Evolutionary conservation across 2,888 invertebrate genomes (phyloP).

Genomic region (Dryocosmus kuriphilus): DNA sequence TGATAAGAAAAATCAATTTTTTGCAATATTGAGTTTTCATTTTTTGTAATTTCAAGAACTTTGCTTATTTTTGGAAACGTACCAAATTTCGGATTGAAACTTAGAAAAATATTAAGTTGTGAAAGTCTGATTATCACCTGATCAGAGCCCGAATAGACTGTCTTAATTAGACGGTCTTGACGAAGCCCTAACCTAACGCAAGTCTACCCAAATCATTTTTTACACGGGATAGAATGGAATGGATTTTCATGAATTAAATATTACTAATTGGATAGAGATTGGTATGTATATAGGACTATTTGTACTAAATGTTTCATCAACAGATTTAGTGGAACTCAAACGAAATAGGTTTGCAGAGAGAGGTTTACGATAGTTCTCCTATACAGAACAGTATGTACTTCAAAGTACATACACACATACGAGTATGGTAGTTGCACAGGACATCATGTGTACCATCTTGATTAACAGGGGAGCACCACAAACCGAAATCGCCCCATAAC

Average conservation of each 20-base stretch:
- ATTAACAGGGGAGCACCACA: conserved; percentile 29
- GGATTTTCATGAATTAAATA: neutral
- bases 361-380: conserved; percentile 16
- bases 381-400: conserved; percentile 1
- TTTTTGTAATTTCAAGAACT: too few relatives aligned
- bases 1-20: too few relatives aligned
- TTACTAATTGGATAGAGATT: neutral
- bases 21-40: too few relatives aligned
- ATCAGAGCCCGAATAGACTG: too few relatives aligned
- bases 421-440: conserved; percentile 12
- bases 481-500: conserved; percentile 29
- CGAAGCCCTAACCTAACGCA: too few relatives aligned
- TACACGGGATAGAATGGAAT: too few relatives aligned
- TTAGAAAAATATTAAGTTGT: too few relatives aligned
- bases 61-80: too few relatives aligned
- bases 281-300: neutral
- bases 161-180: too few relatives aligned
- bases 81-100: too few relatives aligned
- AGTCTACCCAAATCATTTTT: too few relatives aligned
- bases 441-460: conserved; percentile 37
- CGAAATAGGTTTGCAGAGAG: conserved; percentile 25
- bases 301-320: conserved; percentile 27
- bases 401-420: conserved; percentile 28
- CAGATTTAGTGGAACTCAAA: conserved; percentile 17
- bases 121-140: too few relatives aligned